Evolutionary conservation across 2,888 invertebrate genomes (phyloP), one percentile per base, ranked within the genome.

Genomic region (Notocelia uddmanniana): DNA sequence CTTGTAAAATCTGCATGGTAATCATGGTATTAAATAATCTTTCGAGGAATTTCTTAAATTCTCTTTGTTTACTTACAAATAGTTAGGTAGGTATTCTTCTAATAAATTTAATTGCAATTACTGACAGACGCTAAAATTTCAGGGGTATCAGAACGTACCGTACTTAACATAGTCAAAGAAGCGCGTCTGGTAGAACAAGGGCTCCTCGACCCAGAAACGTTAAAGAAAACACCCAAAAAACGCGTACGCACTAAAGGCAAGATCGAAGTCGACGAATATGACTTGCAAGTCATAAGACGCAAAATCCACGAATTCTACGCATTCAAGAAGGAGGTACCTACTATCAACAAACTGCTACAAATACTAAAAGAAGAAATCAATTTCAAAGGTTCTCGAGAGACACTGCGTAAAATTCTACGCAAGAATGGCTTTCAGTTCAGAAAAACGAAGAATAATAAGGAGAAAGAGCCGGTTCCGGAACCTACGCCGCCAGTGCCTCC

Each of bases 231-330:
- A 10, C 91, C 92, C 0, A 93, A 92, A 73, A 93, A 92, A 80
- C 84, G 93, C 50, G 88, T 92, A 2, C 78, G 93, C 45, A 92
- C 92, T 1, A 93, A 92, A 80, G 93, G 93, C 19, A 91, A 89
- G 77, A 93, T 93, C 70, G 93, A 93, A 80, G 91, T 93, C 0
- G 92, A 90, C 54, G 92, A 93, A 75, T 92, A 89, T 76, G 92
- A 93, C 73, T 80, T 93, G 34, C 91, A 91, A 84, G 91, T 93
- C 0, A 93, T 93, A 19, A 79, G 91, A 50, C 81, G 92, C 62
- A 92, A 92, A 76, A 92, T 93, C 37, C 92, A 93, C n/a, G 93
- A 93, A 76, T 93, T 93, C 77, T 93, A 93, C 74, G 86, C 93
- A 11, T 93, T 88, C 74, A 93, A 93, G 74, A 93, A 93, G 80